Base-by-base conservation (phyloP, 2,113 vertebrate genomes). In the Triplophysa rosa region DNA sequence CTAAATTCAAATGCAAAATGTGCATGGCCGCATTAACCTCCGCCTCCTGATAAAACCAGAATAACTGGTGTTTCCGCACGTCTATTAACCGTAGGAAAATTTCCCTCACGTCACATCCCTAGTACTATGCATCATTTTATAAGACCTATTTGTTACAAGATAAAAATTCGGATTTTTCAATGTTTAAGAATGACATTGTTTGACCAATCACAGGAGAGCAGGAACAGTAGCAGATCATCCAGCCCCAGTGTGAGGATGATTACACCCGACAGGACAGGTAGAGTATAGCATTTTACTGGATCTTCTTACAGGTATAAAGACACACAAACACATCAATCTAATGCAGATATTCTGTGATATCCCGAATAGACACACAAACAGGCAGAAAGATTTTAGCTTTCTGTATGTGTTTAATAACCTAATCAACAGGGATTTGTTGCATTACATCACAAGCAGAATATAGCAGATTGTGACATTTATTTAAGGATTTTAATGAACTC, bases 231-330 rank as follows among this genome's bases (percentile, higher is more conserved):
- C 92, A 93, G 97, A 75, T 97, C 97, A 58, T 98, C 97, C 84
- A 99, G 98, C 90, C 98, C 98, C 80, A 97, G 96, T 85, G 86
- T 99, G 86, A 96, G 95, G 94, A 98, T 97, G 95, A 96, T 97
- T 92, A 95, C 95, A 70, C 90, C 95, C 23, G 95, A 98, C 80
- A 97, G 97, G 91, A 94, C 94, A 47, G 89, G 93, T 88, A 92
- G 95, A 86, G 93, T 92, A 84, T 93, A 93, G 84, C 89, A 90
- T 67, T 96, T 95, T 93, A 95, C 95, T 68, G 3, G 9, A 11
- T 93, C 95, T 16, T 96, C 97, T 80, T 95, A 97, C 65, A 91
- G 90, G 1, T 84, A 87, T 95, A 94, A 96, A 88, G 84, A 65
- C 0, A 17, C 59, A 8, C 1, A 37, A 6, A 37, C 33, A 37